Evolutionary conservation across 1,140 invertebrate genomes (phyloP), one percentile per base, ranked within the genome.

Genomic region (Bombus sylvicola): DNA sequence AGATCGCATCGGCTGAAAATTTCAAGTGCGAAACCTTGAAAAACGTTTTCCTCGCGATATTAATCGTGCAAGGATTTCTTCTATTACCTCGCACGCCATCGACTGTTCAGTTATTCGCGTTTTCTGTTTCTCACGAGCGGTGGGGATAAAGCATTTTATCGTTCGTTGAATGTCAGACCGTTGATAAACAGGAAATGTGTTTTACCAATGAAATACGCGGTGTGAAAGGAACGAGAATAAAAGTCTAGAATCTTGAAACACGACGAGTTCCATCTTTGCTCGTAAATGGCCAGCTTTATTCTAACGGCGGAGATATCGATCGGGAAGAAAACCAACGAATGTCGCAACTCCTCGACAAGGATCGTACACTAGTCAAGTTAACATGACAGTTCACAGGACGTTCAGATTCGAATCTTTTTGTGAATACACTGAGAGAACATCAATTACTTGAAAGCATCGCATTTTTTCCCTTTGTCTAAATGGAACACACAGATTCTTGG

Each of bases 241-340:
- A 34, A 34, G 15, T 5, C 28, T 25, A 13, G 6, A 43, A 64
- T 69, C 22, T 15, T 53, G 34, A 25, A 71, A 59, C n/a, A 59
- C 2, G 9, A 68, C 13, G 41, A 28, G 59, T 28, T 81, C 31
- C 47, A 74, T 81, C 69, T 81, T 85, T 34, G 39, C 13, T 31
- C 15, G 39, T 72, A 79, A 79, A 79, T 79, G 68, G 31, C 66
- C 59, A 81, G n/a, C 18, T 43, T 85, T 85, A 62, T 72, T 47
- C 68, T 57, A 71, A 79, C 39, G n/a, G 57, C 39, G 37, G 53
- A 80, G 68, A 85, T 80, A 85, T 84, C 75, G 82, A 84, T 79
- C 75, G 53, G 53, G n/a, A 84, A 79, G 53, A 79, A 83, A 78
- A 71, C 37, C 37, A 39, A 78, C 66, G 47, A 84, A 84, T 78